Base-by-base conservation (phyloP, 2,888 invertebrate species). In the Smittia sp. region DNA sequence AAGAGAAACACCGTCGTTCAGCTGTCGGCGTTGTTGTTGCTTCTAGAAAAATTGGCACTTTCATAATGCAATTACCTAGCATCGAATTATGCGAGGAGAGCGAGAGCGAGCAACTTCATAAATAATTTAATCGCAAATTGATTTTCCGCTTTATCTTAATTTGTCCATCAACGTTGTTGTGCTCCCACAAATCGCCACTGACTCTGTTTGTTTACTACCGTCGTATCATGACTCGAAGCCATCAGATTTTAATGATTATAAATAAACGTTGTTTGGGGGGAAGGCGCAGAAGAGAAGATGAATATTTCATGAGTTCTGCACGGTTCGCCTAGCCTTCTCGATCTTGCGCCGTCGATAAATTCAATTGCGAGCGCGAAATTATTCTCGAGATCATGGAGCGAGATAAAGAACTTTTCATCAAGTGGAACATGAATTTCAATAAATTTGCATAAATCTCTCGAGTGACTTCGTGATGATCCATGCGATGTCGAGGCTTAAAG, bases 111-210 rank as follows among this genome's bases (percentile, higher is more conserved):
- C 11, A 24, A 25, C 20, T 66, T 66, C 66, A 66, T 66, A 66
- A 66, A 66, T 66, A 66, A 63, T 66, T 66, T 32, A 66, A 66
- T 6, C n/a, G 20, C 38, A 66, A 66, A 66, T 66, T 66, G 66
- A 66, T 66, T 66, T 66, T 66, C 4, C n/a, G 27, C 39, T 39
- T 66, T 7, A 32, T 39, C 66, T 66, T 66, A 66, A 66, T 66
- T 66, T 39, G 32, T 39, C 66, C 66, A 66, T 66, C 65, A 66
- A 20, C 20, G 58, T 58, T 46, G 58, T 13, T 18, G 58, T n/a
- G 58, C 58, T 58, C 3, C 22, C 18, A 2, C 58, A 22, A 22
- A 18, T 22, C 58, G 58, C 9, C 22, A 58, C 6, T 58, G 20
- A 22, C 58, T 22, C 9, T 20, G 22, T 58, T 58, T 58, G 18